Evolutionary conservation across 1,140 invertebrate species (phyloP).

Genomic region (Sweltsa coloradensis): DNA sequence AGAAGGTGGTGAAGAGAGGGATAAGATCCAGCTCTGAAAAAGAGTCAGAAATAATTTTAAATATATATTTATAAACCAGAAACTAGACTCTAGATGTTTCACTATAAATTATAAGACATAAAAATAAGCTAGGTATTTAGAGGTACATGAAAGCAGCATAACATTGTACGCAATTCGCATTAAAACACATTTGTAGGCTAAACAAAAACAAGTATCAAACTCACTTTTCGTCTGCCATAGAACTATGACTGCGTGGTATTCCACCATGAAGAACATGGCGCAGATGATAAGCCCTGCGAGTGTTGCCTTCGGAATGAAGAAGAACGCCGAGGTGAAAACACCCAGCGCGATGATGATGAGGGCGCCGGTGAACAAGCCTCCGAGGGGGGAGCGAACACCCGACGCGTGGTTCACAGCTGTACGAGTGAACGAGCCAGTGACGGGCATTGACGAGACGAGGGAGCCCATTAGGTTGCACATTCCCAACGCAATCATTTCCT

Average conservation of each 20-base stretch:
- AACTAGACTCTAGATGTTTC: no score
- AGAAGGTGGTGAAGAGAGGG: conserved; percentile 45
- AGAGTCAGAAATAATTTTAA: no score
- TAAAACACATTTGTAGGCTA: no score
- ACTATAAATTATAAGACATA: no score
- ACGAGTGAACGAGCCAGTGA: conserved; percentile 77
- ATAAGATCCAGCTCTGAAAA: conserved; percentile 51
- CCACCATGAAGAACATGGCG: conserved; percentile 70
- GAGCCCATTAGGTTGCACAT: conserved; percentile 72
- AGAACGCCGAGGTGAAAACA: conserved; percentile 57
- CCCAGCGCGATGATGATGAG: conserved; percentile 56
- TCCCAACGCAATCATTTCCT: conserved; percentile 75
- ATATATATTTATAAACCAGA: no score
- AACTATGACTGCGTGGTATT: conserved; percentile 56
- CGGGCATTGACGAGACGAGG: conserved; percentile 78
- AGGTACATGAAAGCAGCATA: no score
- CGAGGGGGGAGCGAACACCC: conserved; percentile 64
- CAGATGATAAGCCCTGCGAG: conserved; percentile 63
- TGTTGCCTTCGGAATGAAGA: conserved; percentile 65
- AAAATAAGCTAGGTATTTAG: no score
- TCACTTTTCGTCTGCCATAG: conserved; percentile 78
- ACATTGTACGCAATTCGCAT: no score
- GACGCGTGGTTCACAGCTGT: conserved; percentile 87
- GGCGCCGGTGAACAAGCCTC: conserved; percentile 28
- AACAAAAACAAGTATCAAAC: conserved; percentile 19